Conservation (phyloP, 2,888 invertebrate species). For the Hemaris fuciformis region DNA sequence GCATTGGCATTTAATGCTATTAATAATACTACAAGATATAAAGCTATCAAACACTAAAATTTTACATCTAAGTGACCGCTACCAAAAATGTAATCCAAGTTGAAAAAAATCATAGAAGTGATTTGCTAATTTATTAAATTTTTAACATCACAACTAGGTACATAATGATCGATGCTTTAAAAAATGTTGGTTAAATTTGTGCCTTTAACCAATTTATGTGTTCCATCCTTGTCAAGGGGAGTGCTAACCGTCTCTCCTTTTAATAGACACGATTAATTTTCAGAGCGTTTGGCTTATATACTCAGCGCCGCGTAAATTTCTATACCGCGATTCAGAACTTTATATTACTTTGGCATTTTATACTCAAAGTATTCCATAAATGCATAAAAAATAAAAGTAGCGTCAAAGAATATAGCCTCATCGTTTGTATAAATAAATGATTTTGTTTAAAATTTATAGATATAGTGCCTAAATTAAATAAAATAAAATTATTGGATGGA, state of each 20-base stretch:
- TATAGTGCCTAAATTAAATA: too few species aligned
- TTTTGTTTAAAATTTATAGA: background rate
- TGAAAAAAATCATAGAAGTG: too few species aligned
- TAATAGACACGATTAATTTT: slow-evolving; percentile 88
- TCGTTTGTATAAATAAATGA: too few species aligned
- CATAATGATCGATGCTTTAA: slow-evolving; percentile 23
- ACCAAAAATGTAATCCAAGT: too few species aligned
- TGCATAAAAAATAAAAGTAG: background rate
- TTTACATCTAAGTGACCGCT: too few species aligned
- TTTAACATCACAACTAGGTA: too few species aligned
- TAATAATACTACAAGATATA: too few species aligned
- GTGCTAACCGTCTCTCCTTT: slow-evolving; percentile 99
- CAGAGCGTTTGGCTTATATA: slow-evolving; percentile 17
- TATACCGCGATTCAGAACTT: slow-evolving; percentile 35
- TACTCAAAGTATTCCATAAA: background rate
- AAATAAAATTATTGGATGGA: background rate
- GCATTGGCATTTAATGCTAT: too few species aligned
- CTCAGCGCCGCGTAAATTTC: slow-evolving; percentile 23
- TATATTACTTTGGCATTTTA: background rate
- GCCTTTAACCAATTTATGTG: slow-evolving; percentile 60
- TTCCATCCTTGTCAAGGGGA: slow-evolving; percentile 98
- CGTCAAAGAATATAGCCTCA: background rate
- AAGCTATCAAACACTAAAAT: too few species aligned
- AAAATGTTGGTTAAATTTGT: slow-evolving; percentile 55
- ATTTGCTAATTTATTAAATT: too few species aligned